A percentile compares a stretch with the other conserved stretches of the same genome.
These are phyloP conservation scores for Nineta flava DNA, from an alignment of 2,888 invertebrate genomes.

Conservation along the genomic window DNA sequence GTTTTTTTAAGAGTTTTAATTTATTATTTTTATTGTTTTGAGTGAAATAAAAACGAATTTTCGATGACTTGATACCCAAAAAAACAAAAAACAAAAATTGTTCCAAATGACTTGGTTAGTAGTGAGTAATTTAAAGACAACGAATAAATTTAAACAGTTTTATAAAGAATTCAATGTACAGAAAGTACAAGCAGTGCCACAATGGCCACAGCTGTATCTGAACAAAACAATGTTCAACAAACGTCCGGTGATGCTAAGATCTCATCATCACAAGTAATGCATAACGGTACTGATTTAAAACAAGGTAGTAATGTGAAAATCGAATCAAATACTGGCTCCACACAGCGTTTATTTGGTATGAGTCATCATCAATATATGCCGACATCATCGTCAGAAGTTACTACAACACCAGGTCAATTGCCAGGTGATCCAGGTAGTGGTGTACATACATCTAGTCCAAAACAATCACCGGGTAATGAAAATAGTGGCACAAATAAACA, in stretches of 20 bases:
- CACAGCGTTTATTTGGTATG: neutral
- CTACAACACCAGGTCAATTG: neutral
- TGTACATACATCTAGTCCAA: neutral
- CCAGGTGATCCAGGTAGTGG: neutral
- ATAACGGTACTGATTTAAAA: slow-evolving; percentile 1
- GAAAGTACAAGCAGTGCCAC: slow-evolving; percentile 25
- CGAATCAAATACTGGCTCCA: neutral
- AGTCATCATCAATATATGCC: neutral
- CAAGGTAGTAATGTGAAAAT: neutral
- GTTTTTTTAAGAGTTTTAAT: neutral
- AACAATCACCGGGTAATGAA: neutral
- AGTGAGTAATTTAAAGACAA: neutral
- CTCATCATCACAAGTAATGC: neutral
- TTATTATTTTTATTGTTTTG: neutral
- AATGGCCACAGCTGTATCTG: slow-evolving; percentile 77
- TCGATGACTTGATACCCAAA: neutral
- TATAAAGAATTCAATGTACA: neutral
- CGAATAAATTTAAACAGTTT: neutral
- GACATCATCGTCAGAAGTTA: neutral
- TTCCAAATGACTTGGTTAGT: neutral
- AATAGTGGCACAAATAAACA: neutral
- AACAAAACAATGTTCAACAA: slow-evolving; percentile 60
- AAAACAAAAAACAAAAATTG: neutral
- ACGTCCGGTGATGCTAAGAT: slow-evolving; percentile 19
- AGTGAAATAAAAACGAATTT: neutral